Evolutionary conservation across 2,113 vertebrate species (phyloP).

Genomic region (Vireo altiloquus): DNA sequence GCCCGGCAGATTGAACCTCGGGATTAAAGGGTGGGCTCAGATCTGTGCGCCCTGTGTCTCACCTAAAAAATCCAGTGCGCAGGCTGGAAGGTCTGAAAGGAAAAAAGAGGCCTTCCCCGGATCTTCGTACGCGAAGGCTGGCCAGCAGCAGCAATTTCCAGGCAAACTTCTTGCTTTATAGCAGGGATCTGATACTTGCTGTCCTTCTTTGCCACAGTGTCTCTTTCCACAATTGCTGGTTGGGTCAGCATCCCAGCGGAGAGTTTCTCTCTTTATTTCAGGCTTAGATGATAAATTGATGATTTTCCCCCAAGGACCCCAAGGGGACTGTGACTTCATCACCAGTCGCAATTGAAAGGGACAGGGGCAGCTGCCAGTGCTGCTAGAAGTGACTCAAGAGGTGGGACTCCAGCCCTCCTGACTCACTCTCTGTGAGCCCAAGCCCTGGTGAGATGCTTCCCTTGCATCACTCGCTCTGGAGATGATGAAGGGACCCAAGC

Average conservation of each 20-base stretch:
- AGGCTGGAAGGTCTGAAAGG: no score
- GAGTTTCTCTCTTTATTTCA: background rate
- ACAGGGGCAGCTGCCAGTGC: background rate
- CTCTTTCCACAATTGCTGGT: background rate
- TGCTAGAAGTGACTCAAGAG: background rate
- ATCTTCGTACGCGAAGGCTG: no score
- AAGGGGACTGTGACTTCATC: background rate
- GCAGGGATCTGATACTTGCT: background rate
- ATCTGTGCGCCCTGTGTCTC: no score
- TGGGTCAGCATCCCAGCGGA: background rate
- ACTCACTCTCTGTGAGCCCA: background rate
- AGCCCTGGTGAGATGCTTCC: background rate
- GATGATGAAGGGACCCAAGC: background rate
- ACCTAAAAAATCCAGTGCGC: no score
- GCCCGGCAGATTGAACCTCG: no score
- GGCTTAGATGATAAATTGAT: background rate
- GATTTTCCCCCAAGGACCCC: background rate
- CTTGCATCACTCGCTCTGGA: background rate
- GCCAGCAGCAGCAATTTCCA: no score
- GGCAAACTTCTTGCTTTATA: background rate
- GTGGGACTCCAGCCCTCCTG: background rate
- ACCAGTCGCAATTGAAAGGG: background rate
- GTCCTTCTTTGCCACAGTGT: background rate
- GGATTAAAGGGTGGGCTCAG: no score
- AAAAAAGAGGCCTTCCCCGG: no score